phyloP scores from a whole-genome alignment of 2,888 invertebrate genomes.

The Entomobrya proxima region DNA sequence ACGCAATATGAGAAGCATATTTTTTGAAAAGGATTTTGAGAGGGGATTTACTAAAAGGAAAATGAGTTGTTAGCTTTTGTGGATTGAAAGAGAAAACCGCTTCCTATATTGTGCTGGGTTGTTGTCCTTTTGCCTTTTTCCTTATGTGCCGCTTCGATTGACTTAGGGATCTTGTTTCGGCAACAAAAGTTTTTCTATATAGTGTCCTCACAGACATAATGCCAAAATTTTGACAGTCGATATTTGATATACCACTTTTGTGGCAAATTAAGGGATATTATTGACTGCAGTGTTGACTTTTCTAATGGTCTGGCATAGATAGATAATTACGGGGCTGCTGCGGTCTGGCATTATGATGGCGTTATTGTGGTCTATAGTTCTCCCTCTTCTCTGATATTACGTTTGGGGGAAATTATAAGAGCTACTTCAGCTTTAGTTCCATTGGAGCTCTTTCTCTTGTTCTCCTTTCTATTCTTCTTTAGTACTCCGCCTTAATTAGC shows the following conservation, averaged over 20 bases:
- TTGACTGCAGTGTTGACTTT: background rate
- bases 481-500: constrained; percentile 15
- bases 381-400: no score
- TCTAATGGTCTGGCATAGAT: background rate
- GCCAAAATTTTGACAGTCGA: no score
- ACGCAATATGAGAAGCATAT: no score
- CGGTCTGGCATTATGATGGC: background rate
- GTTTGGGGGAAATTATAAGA: background rate
- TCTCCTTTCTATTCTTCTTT: background rate
- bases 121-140: background rate
- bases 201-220: no score
- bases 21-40: no score
- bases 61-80: background rate
- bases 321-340: background rate
- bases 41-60: no score
- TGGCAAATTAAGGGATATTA: no score
- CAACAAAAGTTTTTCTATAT: no score
- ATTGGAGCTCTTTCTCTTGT: background rate
- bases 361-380: background rate
- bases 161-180: background rate
- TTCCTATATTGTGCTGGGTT: background rate
- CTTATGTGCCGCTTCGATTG: background rate
- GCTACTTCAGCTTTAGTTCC: no score
- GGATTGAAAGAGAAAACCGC: background rate
- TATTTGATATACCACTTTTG: no score